Percentiles rank a stretch among this genome's conserved stretches.
These are phyloP conservation scores for Papilio machaon DNA, from an alignment of 1,140 invertebrate species.

Conservation along the genomic window DNA sequence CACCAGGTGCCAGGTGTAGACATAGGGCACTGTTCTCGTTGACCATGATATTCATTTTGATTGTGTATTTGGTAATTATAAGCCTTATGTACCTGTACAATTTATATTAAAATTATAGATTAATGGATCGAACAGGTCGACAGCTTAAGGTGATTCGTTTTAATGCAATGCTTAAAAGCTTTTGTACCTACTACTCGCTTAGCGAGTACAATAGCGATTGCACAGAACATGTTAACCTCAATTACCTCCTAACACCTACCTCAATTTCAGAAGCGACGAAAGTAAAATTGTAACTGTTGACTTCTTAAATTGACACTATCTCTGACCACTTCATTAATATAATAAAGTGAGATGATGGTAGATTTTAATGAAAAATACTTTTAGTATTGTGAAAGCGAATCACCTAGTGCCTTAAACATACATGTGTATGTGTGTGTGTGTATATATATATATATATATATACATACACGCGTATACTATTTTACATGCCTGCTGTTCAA, in stretches of 20 bases:
- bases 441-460: slow-evolving; percentile 1
- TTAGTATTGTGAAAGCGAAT: slow-evolving; percentile 28
- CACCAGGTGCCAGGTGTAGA: neutral
- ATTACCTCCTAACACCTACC: neutral
- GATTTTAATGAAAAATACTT: neutral
- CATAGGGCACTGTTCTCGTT: neutral
- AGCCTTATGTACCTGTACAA: slow-evolving; percentile 13
- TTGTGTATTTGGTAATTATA: slow-evolving; percentile 22
- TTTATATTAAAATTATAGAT: slow-evolving; percentile 17
- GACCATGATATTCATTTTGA: neutral
- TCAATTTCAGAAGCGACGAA: neutral
- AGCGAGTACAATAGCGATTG: neutral
- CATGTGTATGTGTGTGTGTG: slow-evolving; percentile 1
- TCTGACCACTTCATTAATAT: neutral
- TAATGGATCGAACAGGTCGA: slow-evolving; percentile 1
- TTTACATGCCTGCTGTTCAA: neutral
- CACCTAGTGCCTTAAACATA: slow-evolving; percentile 35
- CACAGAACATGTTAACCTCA: neutral
- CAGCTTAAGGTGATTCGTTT: slow-evolving; percentile 35
- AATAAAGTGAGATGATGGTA: neutral
- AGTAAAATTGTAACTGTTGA: neutral
- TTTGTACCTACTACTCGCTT: neutral
- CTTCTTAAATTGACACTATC: neutral
- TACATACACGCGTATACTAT: neutral
- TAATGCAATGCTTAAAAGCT: neutral